Conservation (phyloP, 2,888 invertebrate genomes). For the Sinopyrophorus schimmeli region DNA sequence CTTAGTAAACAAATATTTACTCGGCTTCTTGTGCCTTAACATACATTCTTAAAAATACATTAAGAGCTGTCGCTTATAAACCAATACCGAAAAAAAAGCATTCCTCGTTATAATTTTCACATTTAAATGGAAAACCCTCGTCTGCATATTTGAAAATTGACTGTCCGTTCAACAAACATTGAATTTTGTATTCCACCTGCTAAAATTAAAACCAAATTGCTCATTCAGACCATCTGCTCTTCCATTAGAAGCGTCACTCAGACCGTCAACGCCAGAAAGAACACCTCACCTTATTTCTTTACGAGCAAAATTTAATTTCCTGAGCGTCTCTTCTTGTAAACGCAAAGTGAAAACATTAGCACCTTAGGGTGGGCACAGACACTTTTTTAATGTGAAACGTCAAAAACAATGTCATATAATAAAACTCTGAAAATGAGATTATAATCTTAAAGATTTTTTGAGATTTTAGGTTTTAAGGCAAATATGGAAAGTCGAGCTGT, state of each 20-base stretch:
- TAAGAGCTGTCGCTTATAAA: slow-evolving; percentile 16
- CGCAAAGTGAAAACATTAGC: slow-evolving; percentile 56
- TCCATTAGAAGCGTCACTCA: slow-evolving; percentile 54
- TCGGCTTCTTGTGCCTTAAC: slow-evolving; percentile 21
- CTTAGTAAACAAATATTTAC: slow-evolving; percentile 32
- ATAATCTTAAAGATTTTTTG: slow-evolving; percentile 20
- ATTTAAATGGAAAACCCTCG: no score
- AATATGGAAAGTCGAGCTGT: slow-evolving; percentile 5
- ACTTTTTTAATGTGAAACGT: slow-evolving; percentile 50
- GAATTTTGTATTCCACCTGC: slow-evolving; percentile 42
- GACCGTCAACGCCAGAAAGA: slow-evolving; percentile 49
- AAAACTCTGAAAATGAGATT: slow-evolving; percentile 30
- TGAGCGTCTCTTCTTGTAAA: slow-evolving; percentile 52
- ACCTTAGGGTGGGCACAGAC: slow-evolving; percentile 47
- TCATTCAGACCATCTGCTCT: slow-evolving; percentile 57
- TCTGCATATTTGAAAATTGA: slow-evolving; percentile 11
- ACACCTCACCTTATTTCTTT: slow-evolving; percentile 56
- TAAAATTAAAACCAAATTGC: slow-evolving; percentile 57
- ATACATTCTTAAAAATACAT: slow-evolving; percentile 27
- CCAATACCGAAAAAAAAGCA: neutral
- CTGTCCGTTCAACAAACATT: slow-evolving; percentile 15
- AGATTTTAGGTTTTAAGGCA: slow-evolving; percentile 14
- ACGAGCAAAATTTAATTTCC: slow-evolving; percentile 58
- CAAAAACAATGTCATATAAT: slow-evolving; percentile 49
- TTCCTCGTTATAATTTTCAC: neutral